Percentiles rank a stretch among this genome's conserved stretches.
Evolutionary conservation across 2,888 invertebrate species (phyloP).

Genomic region (Sphaerophoria rueppellii): DNA sequence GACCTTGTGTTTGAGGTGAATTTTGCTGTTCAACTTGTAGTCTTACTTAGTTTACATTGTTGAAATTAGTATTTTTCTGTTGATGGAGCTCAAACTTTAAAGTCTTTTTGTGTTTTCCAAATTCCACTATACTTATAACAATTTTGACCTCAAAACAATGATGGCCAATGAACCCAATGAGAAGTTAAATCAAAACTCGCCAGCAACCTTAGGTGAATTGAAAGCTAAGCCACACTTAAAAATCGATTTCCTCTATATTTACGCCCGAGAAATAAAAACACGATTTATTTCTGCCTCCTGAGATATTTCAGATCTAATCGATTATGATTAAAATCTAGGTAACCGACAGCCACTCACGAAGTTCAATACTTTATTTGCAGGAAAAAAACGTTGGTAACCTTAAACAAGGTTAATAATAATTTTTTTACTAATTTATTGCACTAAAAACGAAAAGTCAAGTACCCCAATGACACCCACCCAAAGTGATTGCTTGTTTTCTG

Average conservation of each 20-base stretch:
- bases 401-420: slow-evolving; percentile 13
- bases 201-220: slow-evolving; percentile 35
- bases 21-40: too few relatives aligned
- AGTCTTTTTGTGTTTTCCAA: too few relatives aligned
- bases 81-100: too few relatives aligned
- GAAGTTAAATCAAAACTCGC: background rate
- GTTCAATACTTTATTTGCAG: background rate
- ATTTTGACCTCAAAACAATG: slow-evolving; percentile 25
- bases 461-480: slow-evolving; percentile 21
- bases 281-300: background rate
- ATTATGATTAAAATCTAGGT: slow-evolving; percentile 30
- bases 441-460: slow-evolving; percentile 13
- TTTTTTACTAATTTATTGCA: slow-evolving; percentile 22
- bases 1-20: too few relatives aligned
- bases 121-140: background rate
- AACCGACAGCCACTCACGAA: background rate
- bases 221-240: slow-evolving; percentile 49
- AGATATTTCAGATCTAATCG: slow-evolving; percentile 9
- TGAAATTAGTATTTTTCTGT: too few relatives aligned
- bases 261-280: slow-evolving; percentile 19
- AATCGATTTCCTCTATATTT: slow-evolving; percentile 54
- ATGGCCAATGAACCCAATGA: slow-evolving; percentile 20
- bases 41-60: too few relatives aligned
- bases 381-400: background rate
- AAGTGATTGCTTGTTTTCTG: slow-evolving; percentile 4